Base-by-base conservation (phyloP, 1,140 invertebrate species). In the Lasioglossum albipes region DNA sequence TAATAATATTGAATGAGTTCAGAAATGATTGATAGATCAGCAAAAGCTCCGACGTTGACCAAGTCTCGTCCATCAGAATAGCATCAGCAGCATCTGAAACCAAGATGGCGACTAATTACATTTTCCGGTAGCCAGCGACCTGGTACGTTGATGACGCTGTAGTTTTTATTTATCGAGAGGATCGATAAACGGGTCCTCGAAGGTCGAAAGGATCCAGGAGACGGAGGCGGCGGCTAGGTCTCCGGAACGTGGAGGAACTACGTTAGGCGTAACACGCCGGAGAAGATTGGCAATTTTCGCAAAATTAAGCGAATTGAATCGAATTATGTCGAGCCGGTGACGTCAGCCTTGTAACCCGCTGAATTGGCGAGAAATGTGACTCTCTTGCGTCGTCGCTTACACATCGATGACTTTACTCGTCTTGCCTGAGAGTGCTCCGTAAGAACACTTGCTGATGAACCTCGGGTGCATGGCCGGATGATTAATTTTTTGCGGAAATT, bases 301-400 rank as follows among this genome's bases (percentile, higher is more conserved):
- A 87, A 92, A 91, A 91, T 92, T 91, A 92, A 91, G 89, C 89
- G 91, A 91, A 91, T 92, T 91, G 88, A 91, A 92, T 92, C 87
- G 87, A 92, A 91, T 92, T 92, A 92, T 92, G 91, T 89, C 88
- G 89, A 90, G 90, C 89, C 83, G 88, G 86, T 92, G 91, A 92
- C 91, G 90, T 92, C 90, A 92, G 87, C 82, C 74, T 85, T 88
- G 87, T 90, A 92, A 92, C 89, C 91, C 89, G 91, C 90, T 91
- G 90, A 91, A 92, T 91, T 92, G 89, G 89, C 89, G 90, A 91
- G 90, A 90, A 92, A 90, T 89, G 91, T 86, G 78, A 81, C 79
- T 82, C 81, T 83, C 84, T 83, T 76, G 71, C 52, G 72, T 72
- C 52, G 72, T 72, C 71, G 31, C 62, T 83, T 79, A 54, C 54